These are phyloP conservation scores for Aplocera efformata DNA, from an alignment of 2,888 invertebrate species.

Conservation along the genomic window DNA sequence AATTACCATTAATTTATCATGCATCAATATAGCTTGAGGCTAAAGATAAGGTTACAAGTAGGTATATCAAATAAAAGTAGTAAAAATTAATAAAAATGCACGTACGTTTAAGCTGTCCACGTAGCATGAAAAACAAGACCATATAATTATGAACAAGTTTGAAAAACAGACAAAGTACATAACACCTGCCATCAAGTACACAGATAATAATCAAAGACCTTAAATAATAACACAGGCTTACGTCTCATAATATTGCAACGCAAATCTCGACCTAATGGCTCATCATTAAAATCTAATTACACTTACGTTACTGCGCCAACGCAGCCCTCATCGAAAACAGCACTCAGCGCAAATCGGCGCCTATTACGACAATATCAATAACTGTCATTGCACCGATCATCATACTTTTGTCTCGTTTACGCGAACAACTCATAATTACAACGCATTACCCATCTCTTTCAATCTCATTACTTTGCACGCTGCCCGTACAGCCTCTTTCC, in stretches of 20 bases:
- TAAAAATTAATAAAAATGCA: too few relatives aligned
- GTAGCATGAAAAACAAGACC: conserved; percentile 17
- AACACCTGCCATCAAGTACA: conserved; percentile 20
- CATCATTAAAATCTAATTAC: conserved; percentile 73
- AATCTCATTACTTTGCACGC: conserved; percentile 67
- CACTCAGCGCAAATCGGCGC: conserved; percentile 53
- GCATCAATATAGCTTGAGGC: too few relatives aligned
- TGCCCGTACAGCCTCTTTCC: conserved; percentile 56
- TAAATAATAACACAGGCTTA: too few relatives aligned
- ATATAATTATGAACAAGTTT: conserved; percentile 14
- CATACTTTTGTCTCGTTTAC: conserved; percentile 74
- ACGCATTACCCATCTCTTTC: conserved; percentile 69
- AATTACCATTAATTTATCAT: too few relatives aligned
- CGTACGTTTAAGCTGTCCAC: neutral
- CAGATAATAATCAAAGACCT: conserved; percentile 1
- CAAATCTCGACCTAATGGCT: conserved; percentile 39
- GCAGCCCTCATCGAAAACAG: conserved; percentile 44
- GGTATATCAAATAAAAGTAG: too few relatives aligned
- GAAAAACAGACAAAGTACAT: conserved; percentile 7
- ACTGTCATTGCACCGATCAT: conserved; percentile 74
- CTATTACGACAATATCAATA: conserved; percentile 73
- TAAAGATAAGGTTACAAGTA: too few relatives aligned
- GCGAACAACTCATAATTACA: conserved; percentile 68
- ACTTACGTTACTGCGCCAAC: conserved; percentile 49
- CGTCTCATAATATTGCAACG: conserved; percentile 18